These are phyloP conservation scores for Melierax canorus DNA, from an alignment of 2,113 vertebrate genomes.

Conservation along the genomic window DNA sequence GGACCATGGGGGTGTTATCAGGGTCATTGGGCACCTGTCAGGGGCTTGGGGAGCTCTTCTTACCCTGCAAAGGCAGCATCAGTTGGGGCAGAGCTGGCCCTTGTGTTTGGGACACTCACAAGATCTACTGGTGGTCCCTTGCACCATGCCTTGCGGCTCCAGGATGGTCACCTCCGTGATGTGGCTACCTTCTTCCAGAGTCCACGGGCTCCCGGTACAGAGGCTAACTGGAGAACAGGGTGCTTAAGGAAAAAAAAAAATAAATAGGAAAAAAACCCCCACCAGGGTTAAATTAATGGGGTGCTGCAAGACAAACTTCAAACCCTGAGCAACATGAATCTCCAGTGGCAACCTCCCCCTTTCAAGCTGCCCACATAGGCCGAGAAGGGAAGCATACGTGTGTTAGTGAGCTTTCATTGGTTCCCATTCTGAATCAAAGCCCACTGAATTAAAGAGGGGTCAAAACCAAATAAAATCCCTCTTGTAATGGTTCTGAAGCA, in stretches of 20 bases:
- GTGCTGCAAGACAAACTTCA: not conserved
- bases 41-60: not conserved
- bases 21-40: not conserved
- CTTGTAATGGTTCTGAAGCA: not conserved
- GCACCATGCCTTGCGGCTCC: not conserved
- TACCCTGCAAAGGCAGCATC: not conserved
- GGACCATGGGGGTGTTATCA: accelerated
- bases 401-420: not conserved
- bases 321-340: not conserved
- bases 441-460: not conserved
- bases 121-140: not conserved
- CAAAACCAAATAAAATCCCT: not conserved
- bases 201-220: not conserved
- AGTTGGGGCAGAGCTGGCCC: not conserved
- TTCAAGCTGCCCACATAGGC: not conserved
- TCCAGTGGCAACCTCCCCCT: not conserved
- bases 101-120: not conserved
- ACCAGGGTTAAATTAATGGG: not conserved
- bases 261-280: accelerated
- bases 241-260: not conserved
- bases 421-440: not conserved
- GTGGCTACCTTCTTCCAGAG: not conserved
- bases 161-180: accelerated
- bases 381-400: accelerated
- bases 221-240: not conserved